Evolutionary conservation across 1,140 invertebrate species (phyloP), one percentile per base, ranked within the genome.

Genomic region (Pachypeltis micranthus): DNA sequence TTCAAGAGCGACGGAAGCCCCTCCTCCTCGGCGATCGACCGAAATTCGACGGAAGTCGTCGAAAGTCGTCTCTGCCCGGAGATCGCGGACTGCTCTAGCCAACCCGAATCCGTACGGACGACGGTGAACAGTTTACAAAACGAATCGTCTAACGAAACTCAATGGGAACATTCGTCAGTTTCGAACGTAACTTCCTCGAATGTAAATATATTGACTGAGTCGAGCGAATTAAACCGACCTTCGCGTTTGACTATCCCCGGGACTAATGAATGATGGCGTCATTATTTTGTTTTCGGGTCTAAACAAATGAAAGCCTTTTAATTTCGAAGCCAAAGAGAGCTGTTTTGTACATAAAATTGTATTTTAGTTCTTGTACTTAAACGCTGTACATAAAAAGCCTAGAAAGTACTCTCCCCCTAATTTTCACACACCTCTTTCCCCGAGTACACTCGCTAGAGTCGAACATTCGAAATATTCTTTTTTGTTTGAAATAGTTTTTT

Each of bases 1-100:
- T 86, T 83, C 16, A 92, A 92, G 75, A 54, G 14, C 44, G 80
- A 80, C 7, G 14, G 62, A 56, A 56, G 54, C 55, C 51, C 77
- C 80, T 72, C 79, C 78, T 59, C 77, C 80, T 29, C 77, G 76
- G 56, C 63, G 47, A 29, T 59, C 63, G 10, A 31, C 63, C 28
- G 7, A 27, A 10, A 7, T 16, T 7, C 7, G 16, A 16, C 7
- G 7, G 7, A 7, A 7, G 31, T 39, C 31, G 31, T 10, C 31
- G 31, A 39, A 39, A 7, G 7, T 39, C 31, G 7, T 16, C 7
- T 39, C 31, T 7, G 7, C 31, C 16, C 31, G n/a, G n/a, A n/a
- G n/a, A n/a, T n/a, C n/a, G n/a, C 31, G 31, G 7, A 10, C 31
- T 10, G 7, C 31, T 39, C 7, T 7, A 7, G 31, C 7, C 16